Conservation (phyloP, 1,140 invertebrate genomes). For the Bombyx mandarina region DNA sequence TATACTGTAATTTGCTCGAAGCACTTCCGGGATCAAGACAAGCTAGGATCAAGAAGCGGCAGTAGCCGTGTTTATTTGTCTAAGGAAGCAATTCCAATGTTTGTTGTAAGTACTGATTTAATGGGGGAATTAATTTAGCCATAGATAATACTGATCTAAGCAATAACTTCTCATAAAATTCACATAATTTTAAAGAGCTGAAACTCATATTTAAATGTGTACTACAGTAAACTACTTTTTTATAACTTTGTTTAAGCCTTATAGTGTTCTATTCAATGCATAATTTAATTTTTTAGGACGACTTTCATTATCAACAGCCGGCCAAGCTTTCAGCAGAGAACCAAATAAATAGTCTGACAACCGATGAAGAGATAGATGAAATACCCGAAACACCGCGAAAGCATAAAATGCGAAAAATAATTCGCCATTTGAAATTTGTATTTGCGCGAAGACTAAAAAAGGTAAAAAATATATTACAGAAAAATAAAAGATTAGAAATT, state of each 20-base stretch:
- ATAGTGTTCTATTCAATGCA: too few species aligned
- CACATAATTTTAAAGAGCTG: background rate
- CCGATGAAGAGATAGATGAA: too few species aligned
- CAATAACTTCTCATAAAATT: background rate
- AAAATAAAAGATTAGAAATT: background rate
- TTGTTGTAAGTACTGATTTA: background rate
- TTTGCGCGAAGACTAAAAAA: background rate
- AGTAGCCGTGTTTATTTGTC: background rate
- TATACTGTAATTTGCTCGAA: constrained; percentile 10
- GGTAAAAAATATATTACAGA: background rate
- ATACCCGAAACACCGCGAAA: background rate
- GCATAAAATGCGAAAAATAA: background rate
- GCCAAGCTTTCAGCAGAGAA: too few species aligned
- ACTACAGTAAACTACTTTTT: background rate
- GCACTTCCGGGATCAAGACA: constrained; percentile 11
- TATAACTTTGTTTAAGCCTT: too few species aligned
- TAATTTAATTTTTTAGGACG: too few species aligned
- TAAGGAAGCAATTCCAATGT: constrained; percentile 2
- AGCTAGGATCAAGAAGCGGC: constrained; percentile 9
- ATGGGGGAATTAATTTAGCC: background rate
- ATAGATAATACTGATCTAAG: background rate
- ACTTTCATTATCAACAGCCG: too few species aligned
- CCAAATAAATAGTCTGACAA: too few species aligned
- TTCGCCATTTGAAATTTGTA: background rate
- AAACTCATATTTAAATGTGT: background rate